Evolutionary conservation across 2,113 vertebrate genomes (phyloP).

Genomic region (Tragulus kanchil): DNA sequence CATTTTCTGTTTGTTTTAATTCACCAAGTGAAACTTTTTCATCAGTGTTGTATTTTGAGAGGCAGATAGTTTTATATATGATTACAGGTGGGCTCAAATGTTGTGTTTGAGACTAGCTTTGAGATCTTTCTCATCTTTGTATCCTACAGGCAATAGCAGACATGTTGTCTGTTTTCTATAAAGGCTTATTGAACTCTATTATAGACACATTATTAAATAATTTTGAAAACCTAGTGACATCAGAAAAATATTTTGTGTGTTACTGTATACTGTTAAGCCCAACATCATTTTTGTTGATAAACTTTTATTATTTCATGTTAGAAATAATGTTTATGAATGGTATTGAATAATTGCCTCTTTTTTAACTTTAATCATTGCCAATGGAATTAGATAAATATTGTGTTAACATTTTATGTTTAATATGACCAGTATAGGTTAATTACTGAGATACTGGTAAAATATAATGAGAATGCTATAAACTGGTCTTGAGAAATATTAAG

Average conservation of each 20-base stretch:
- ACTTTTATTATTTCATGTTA: not conserved
- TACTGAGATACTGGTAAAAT: not conserved
- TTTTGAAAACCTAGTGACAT: not conserved
- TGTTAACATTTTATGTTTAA: not conserved
- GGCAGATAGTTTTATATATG: not conserved
- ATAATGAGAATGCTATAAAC: not conserved
- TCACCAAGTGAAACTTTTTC: not conserved
- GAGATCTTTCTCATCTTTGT: not conserved
- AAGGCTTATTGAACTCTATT: not conserved
- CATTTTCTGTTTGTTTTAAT: not conserved
- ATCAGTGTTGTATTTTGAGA: not conserved
- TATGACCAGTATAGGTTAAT: not conserved
- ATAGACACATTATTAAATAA: not conserved
- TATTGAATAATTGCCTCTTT: not conserved
- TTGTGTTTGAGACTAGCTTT: not conserved
- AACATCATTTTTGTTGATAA: not conserved
- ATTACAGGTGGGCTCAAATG: not conserved
- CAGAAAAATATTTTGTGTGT: not conserved
- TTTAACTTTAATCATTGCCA: not conserved
- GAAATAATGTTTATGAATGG: slow-evolving; percentile 26
- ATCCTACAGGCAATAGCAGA: not conserved
- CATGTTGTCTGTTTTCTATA: not conserved
- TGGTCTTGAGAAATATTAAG: slow-evolving; percentile 20
- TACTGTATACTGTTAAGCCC: not conserved
- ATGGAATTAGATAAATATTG: slow-evolving; percentile 28